Evolutionary conservation across 2,888 invertebrate species (phyloP).

Genomic region (Leptinotarsa juncta): DNA sequence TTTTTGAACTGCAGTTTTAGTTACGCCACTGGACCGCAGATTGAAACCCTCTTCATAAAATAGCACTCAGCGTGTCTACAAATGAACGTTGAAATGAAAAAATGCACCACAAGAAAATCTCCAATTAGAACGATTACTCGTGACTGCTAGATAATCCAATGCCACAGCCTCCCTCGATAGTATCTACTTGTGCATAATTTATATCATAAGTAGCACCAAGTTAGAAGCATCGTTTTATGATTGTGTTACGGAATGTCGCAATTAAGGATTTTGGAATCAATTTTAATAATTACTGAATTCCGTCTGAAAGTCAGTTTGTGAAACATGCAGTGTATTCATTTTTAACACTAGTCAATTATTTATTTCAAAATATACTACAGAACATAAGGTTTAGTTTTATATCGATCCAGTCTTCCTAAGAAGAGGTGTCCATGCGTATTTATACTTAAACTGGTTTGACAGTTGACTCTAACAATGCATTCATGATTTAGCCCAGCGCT

Average conservation of each 20-base stretch:
- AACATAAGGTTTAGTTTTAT: too few relatives aligned
- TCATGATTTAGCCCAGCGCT: too few relatives aligned
- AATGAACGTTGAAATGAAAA: background rate
- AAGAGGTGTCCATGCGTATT: too few relatives aligned
- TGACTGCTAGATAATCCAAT: constrained; percentile 59
- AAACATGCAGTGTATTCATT: too few relatives aligned
- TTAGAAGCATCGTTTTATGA: constrained; percentile 29
- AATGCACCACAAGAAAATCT: constrained; percentile 57
- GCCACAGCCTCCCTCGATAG: constrained; percentile 53
- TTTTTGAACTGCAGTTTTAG: too few relatives aligned
- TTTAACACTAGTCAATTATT: too few relatives aligned
- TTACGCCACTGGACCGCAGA: background rate
- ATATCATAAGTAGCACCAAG: constrained; percentile 42
- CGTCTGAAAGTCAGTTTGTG: too few relatives aligned
- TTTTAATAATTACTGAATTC: too few relatives aligned
- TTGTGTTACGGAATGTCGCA: constrained; percentile 3
- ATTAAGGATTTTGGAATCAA: background rate
- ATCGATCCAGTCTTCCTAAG: too few relatives aligned
- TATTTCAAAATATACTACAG: too few relatives aligned
- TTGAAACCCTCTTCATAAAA: background rate
- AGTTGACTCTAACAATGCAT: too few relatives aligned
- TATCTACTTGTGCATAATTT: constrained; percentile 60
- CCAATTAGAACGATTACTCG: constrained; percentile 59
- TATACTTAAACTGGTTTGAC: too few relatives aligned
- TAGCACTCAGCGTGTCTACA: background rate